Conservation (phyloP, 2,888 invertebrate species). For the Malacosoma neustria region DNA sequence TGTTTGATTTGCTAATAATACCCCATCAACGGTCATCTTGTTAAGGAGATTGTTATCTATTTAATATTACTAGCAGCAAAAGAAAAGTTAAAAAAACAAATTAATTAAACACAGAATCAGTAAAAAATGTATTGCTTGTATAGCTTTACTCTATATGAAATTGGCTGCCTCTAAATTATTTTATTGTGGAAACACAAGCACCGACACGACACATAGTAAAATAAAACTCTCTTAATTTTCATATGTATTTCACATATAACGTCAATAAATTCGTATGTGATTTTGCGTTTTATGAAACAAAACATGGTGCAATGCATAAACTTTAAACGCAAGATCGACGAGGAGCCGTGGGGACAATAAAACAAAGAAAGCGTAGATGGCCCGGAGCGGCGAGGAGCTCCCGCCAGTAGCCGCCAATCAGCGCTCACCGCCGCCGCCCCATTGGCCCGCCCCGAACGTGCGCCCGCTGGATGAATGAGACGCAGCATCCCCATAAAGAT, state of each 20-base stretch:
- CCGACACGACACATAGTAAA: constrained; percentile 36
- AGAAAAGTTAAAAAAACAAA: too few species aligned
- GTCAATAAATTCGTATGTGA: constrained; percentile 66
- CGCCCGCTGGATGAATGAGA: constrained; percentile 46
- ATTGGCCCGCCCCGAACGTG: constrained; percentile 30
- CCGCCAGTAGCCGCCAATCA: constrained; percentile 24
- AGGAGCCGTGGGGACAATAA: constrained; percentile 72
- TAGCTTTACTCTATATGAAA: background rate
- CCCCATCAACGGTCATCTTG: too few species aligned
- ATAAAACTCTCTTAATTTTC: constrained; percentile 36
- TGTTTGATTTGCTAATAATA: too few species aligned
- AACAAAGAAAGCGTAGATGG: constrained; percentile 67
- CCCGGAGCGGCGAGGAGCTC: constrained; percentile 42
- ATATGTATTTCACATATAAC: constrained; percentile 51
- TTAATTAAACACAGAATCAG: too few species aligned
- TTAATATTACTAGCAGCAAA: too few species aligned
- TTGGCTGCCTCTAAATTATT: background rate
- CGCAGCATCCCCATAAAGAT: constrained; percentile 59
- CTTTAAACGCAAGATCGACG: constrained; percentile 72
- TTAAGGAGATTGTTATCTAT: too few species aligned
- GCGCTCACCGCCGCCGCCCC: constrained; percentile 25
- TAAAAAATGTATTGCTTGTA: too few species aligned
- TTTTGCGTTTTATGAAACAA: constrained; percentile 68
- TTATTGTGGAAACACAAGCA: constrained; percentile 22
- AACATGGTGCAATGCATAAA: constrained; percentile 73